Evolutionary conservation across 2,797 vertebrate genomes (phyloP).

Genomic region (Syndactyla subalaris): DNA sequence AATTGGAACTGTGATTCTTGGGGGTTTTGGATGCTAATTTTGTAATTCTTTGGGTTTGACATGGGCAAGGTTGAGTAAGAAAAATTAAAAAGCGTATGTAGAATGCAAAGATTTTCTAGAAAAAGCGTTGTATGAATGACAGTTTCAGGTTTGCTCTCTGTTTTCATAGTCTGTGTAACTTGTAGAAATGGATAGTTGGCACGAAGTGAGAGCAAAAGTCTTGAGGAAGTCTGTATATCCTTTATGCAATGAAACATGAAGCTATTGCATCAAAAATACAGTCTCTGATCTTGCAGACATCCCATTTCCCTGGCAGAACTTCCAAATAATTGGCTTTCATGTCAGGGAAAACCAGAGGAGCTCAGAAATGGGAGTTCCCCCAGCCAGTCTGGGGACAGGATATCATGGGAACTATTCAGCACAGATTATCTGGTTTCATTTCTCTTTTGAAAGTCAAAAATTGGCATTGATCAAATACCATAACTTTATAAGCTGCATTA

Average conservation of each 20-base stretch:
- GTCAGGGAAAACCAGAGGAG: neutral
- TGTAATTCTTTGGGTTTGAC: neutral
- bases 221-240: neutral
- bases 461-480: neutral
- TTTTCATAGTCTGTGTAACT: neutral
- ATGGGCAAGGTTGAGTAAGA: neutral
- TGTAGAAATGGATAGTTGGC: neutral
- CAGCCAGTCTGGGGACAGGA: neutral
- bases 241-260: conserved; percentile 8
- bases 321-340: conserved; percentile 5
- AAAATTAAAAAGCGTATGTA: neutral
- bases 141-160: neutral
- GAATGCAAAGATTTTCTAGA: neutral
- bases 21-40: neutral
- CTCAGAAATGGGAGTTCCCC: neutral
- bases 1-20: neutral
- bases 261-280: neutral
- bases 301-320: neutral
- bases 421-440: neutral
- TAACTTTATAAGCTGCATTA: neutral
- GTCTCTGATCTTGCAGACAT: conserved; percentile 8
- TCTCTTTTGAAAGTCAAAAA: neutral
- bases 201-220: neutral
- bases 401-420: neutral
- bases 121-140: neutral